These are phyloP conservation scores for Propithecus coquereli DNA, from an alignment of 2,113 vertebrate genomes.

Conservation along the genomic window DNA sequence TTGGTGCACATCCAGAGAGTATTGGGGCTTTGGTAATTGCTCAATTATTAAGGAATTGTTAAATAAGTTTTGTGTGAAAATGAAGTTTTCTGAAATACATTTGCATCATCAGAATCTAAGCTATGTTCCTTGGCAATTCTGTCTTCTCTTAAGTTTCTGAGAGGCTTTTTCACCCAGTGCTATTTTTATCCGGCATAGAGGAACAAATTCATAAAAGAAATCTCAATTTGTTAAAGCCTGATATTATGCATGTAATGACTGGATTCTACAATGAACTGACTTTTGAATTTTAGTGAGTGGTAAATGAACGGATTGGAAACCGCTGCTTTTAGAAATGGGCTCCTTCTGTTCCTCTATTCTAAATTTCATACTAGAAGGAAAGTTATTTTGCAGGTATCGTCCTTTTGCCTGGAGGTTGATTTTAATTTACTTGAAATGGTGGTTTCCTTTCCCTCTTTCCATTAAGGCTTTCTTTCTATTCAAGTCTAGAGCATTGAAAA, in stretches of 20 bases:
- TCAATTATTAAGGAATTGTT: conserved; percentile 39
- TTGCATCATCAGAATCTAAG: conserved; percentile 50
- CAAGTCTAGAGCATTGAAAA: conserved; percentile 38
- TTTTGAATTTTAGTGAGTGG: conserved; percentile 65
- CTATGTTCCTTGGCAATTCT: conserved; percentile 41
- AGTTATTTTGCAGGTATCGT: conserved; percentile 68
- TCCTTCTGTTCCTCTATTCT: conserved; percentile 63
- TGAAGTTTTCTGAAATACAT: conserved; percentile 48
- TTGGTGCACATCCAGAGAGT: conserved; percentile 36
- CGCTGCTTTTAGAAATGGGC: conserved; percentile 56
- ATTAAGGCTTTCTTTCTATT: conserved; percentile 55
- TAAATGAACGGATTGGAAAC: conserved; percentile 61
- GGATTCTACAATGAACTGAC: conserved; percentile 63
- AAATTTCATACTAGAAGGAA: conserved; percentile 53
- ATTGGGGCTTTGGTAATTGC: conserved; percentile 32
- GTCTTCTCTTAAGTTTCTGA: conserved; percentile 59
- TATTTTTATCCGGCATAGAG: conserved; percentile 61
- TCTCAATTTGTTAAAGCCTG: conserved; percentile 64
- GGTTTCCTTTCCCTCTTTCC: conserved; percentile 48
- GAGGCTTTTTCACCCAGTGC: conserved; percentile 57
- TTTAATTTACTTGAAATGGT: conserved; percentile 67
- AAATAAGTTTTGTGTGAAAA: conserved; percentile 39
- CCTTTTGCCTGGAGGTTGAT: conserved; percentile 60
- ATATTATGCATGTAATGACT: conserved; percentile 68
- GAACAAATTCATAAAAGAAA: conserved; percentile 72